Percentiles rank a stretch among this genome's conserved stretches.
phyloP scores from a whole-genome alignment of 92 coral and sea anemone genomes.

The Actinernus sp. region DNA sequence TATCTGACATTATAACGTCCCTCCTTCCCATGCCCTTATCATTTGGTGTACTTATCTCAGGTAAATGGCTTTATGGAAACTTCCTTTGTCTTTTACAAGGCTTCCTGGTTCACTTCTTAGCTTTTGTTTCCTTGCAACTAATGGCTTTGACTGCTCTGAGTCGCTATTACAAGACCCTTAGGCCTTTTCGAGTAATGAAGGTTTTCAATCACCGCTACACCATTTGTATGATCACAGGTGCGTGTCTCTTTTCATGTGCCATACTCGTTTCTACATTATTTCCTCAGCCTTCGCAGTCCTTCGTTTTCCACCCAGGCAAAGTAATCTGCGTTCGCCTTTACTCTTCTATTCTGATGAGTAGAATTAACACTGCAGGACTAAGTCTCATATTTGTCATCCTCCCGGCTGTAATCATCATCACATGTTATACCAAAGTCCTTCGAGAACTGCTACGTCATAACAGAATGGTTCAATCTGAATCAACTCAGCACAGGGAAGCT shows the following conservation, averaged over 20 bases:
- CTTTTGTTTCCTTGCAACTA: slow-evolving; percentile 75
- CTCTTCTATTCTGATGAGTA: slow-evolving; percentile 16
- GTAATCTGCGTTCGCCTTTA: slow-evolving; percentile 62
- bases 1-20: slow-evolving; percentile 69
- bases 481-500: neutral
- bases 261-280: slow-evolving; percentile 41
- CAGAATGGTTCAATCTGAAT: neutral
- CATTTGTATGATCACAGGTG: slow-evolving; percentile 24
- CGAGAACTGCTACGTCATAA: slow-evolving; percentile 57
- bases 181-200: slow-evolving; percentile 48
- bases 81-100: slow-evolving; percentile 67
- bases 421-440: slow-evolving; percentile 70
- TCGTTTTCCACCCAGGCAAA: slow-evolving; percentile 80
- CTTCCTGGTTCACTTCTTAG: slow-evolving; percentile 61
- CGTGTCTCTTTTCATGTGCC: slow-evolving; percentile 31
- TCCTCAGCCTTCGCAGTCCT: slow-evolving; percentile 40
- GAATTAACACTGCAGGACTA: slow-evolving; percentile 56
- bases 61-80: slow-evolving; percentile 70
- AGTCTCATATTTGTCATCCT: slow-evolving; percentile 61
- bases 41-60: slow-evolving; percentile 41
- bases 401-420: slow-evolving; percentile 61
- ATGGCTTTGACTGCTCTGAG: slow-evolving; percentile 86
- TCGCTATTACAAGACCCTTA: slow-evolving; percentile 66
- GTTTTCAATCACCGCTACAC: slow-evolving; percentile 64
- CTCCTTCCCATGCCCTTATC: slow-evolving; percentile 72